Conservation (phyloP, 1,140 invertebrate species). For the Apis laboriosa region DNA sequence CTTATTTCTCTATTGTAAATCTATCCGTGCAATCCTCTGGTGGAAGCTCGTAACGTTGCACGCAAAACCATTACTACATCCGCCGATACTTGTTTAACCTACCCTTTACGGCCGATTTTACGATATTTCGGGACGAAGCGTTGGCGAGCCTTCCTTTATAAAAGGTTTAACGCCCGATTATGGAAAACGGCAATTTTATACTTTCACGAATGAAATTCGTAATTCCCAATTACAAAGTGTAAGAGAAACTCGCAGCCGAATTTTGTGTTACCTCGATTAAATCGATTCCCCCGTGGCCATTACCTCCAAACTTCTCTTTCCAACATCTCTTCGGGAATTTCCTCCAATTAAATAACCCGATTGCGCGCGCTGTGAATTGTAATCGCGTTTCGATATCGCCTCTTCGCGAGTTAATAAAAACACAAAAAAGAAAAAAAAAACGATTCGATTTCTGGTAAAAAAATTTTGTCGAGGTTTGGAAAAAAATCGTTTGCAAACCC, state of each 20-base stretch:
- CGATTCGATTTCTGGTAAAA: too few relatives aligned
- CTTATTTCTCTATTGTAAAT: slow-evolving; percentile 56
- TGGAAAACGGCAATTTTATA: slow-evolving; percentile 26
- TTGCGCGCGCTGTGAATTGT: background rate
- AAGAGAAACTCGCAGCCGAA: slow-evolving; percentile 18
- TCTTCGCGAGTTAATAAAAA: too few relatives aligned
- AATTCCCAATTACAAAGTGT: too few relatives aligned
- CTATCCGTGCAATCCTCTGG: slow-evolving; percentile 52
- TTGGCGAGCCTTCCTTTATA: background rate
- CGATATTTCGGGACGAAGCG: background rate
- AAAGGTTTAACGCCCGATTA: background rate
- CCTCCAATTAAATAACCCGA: background rate
- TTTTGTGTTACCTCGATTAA: slow-evolving; percentile 20
- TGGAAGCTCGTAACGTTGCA: slow-evolving; percentile 35
- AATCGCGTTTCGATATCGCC: too few relatives aligned
- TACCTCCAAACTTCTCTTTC: background rate
- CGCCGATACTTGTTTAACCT: slow-evolving; percentile 66
- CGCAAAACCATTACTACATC: slow-evolving; percentile 63
- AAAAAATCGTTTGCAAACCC: background rate
- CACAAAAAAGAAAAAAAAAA: too few relatives aligned
- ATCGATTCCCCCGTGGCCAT: background rate
- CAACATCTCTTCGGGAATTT: background rate
- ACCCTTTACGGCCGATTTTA: slow-evolving; percentile 25
- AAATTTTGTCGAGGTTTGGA: background rate
- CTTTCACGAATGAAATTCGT: slow-evolving; percentile 38